A percentile compares a stretch with the other conserved stretches of the same genome.
Conservation (phyloP, 2,797 vertebrate species). For the Trachurus trachurus region DNA sequence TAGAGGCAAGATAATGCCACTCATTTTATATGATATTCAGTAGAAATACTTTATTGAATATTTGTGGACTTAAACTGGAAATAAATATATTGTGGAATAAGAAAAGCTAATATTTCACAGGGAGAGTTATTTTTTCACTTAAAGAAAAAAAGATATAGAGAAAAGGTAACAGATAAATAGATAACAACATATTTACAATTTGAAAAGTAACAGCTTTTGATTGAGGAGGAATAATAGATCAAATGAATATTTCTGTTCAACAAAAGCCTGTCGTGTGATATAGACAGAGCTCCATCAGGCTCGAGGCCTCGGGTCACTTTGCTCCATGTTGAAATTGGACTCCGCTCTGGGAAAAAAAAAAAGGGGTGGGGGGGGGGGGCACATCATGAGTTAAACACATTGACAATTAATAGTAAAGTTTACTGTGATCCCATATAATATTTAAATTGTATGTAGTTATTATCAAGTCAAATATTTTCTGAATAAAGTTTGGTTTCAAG, state of each 20-base stretch:
- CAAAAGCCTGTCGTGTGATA: not conserved
- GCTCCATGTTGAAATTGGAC: constrained; percentile 78
- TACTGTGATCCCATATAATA: no score
- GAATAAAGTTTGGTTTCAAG: not conserved
- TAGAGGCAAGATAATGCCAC: not conserved
- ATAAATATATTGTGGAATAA: not conserved
- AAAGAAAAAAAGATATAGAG: not conserved
- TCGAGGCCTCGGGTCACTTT: constrained; percentile 41
- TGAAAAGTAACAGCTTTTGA: constrained; percentile 9
- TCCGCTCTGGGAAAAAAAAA: constrained; percentile 60
- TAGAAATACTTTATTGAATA: not conserved
- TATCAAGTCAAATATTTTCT: not conserved
- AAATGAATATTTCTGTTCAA: constrained; percentile 17
- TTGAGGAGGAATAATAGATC: not conserved
- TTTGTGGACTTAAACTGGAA: constrained; percentile 15
- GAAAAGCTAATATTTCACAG: not conserved
- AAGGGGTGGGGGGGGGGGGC: not conserved
- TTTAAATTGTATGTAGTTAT: no score
- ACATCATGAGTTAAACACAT: not conserved
- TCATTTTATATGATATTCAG: not conserved
- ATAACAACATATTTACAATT: not conserved
- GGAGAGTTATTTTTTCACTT: not conserved
- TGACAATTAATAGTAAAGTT: not conserved
- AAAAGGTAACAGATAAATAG: not conserved
- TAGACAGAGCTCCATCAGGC: not conserved